Conservation (phyloP, 1,140 invertebrate genomes). For the Ceratosolen solmsi region DNA sequence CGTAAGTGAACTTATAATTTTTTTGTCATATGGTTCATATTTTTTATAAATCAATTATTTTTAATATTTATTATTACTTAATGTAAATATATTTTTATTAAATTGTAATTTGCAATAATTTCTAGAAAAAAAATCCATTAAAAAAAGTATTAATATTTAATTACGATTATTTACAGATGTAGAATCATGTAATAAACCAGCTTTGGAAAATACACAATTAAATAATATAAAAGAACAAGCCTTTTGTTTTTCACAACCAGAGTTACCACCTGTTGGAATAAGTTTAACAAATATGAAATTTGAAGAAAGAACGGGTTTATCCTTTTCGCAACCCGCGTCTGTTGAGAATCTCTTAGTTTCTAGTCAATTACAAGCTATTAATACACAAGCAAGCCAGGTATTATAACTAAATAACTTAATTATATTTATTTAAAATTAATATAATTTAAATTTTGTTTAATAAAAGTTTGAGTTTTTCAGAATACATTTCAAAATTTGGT, state of each 20-base stretch:
- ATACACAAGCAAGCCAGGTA: slow-evolving; percentile 73
- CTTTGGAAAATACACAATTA: slow-evolving; percentile 11
- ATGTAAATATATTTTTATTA: no score
- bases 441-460: not conserved
- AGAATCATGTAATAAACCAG: not conserved
- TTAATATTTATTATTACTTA: no score
- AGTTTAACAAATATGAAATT: slow-evolving; percentile 60
- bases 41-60: no score
- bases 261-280: slow-evolving; percentile 60
- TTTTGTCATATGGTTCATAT: no score
- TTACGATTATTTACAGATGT: slow-evolving; percentile 35
- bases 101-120: no score
- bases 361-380: slow-evolving; percentile 82
- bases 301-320: slow-evolving; percentile 72
- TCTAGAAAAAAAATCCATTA: no score
- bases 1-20: no score
- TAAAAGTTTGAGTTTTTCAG: slow-evolving; percentile 64
- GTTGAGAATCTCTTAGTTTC: slow-evolving; percentile 87
- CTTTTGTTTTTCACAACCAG: slow-evolving; percentile 68
- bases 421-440: not conserved
- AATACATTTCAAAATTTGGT: slow-evolving; percentile 87
- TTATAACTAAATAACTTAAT: not conserved
- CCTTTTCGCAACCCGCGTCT: slow-evolving; percentile 91
- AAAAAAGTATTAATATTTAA: not conserved
- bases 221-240: slow-evolving; percentile 37